These are phyloP conservation scores for Himalopsyche phryganea DNA, from an alignment of 1,140 invertebrate genomes.

Conservation along the genomic window DNA sequence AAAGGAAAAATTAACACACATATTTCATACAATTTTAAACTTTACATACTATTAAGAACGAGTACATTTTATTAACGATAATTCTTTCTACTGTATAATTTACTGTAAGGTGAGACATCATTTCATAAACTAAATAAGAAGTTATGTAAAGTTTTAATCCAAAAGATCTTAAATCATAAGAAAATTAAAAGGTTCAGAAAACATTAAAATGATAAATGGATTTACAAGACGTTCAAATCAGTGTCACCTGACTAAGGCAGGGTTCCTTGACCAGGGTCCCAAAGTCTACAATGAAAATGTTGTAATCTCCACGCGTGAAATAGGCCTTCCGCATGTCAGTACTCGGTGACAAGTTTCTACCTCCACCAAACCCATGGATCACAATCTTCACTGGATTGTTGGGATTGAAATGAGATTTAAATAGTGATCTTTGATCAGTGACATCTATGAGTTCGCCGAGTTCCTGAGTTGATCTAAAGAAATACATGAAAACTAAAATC, in stretches of 20 bases:
- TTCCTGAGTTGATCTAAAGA: slow-evolving; percentile 66
- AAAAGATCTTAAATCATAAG: no score
- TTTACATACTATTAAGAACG: no score
- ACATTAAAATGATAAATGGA: no score
- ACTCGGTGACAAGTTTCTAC: slow-evolving; percentile 71
- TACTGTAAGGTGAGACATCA: no score
- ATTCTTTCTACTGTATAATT: no score
- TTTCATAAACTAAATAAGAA: no score
- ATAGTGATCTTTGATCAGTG: slow-evolving; percentile 63
- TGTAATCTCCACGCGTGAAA: slow-evolving; percentile 75
- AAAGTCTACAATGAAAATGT: slow-evolving; percentile 85
- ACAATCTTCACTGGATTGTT: slow-evolving; percentile 75
- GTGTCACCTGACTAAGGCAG: slow-evolving; percentile 63
- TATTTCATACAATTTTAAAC: no score
- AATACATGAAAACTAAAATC: background rate
- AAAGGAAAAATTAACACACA: no score
- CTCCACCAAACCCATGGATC: slow-evolving; percentile 80
- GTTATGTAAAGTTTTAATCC: no score
- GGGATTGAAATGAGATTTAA: slow-evolving; percentile 67
- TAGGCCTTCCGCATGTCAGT: slow-evolving; percentile 79
- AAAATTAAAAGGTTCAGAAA: no score
- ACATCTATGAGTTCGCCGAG: slow-evolving; percentile 69
- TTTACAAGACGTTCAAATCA: no score
- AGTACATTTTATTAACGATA: no score
- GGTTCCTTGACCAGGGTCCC: slow-evolving; percentile 75